These are phyloP conservation scores for Enhydra lutris DNA, from an alignment of 2,113 vertebrate genomes.

Conservation along the genomic window DNA sequence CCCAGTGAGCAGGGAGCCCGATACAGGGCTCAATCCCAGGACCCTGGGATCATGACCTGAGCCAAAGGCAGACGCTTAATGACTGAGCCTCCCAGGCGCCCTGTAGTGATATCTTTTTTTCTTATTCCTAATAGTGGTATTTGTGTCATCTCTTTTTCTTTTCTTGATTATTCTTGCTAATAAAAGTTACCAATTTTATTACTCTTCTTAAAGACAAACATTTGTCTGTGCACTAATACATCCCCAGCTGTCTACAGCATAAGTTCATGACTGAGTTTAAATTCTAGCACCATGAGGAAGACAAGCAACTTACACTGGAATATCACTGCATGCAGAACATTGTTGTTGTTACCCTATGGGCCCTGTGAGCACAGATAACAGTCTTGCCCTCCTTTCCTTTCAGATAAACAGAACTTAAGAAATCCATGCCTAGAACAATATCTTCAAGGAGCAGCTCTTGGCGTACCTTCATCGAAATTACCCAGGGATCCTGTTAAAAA, in stretches of 20 bases:
- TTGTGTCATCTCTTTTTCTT: background rate
- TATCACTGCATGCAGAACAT: background rate
- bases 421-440: background rate
- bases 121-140: background rate
- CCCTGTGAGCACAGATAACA: background rate
- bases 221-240: background rate
- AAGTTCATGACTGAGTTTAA: background rate
- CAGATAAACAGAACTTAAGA: background rate
- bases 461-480: background rate
- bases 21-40: too few species aligned
- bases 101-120: background rate
- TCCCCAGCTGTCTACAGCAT: background rate
- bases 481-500: background rate
- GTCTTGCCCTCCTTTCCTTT: background rate
- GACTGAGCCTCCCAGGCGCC: too few species aligned
- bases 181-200: background rate
- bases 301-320: background rate
- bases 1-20: too few species aligned
- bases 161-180: background rate
- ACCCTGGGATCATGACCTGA: too few species aligned
- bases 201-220: background rate
- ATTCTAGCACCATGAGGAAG: background rate
- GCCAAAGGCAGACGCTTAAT: too few species aligned
- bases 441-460: background rate
- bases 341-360: background rate